Evolutionary conservation across 2,888 invertebrate species (phyloP), one percentile per base, ranked within the genome.

Genomic region (Tethea ocularis): DNA sequence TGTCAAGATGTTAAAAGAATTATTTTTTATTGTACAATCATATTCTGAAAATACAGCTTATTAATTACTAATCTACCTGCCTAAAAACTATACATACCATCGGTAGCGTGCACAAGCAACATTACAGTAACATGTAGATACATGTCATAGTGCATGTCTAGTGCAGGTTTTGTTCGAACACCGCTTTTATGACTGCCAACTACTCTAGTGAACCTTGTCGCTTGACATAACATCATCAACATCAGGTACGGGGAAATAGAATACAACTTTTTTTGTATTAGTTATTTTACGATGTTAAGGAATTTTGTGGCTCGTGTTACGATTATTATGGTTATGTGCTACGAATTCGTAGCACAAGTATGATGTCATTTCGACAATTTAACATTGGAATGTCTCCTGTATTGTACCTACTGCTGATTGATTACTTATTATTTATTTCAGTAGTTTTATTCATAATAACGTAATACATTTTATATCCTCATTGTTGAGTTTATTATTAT

Each of bases 161-260:
- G 54, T 54, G 54, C 54, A 54, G 46, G 46, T 46, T 46, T 46
- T 46, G 46, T 20, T 36, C 54, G 20, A 22, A 33, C 54, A 33
- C 17, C 33, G 24, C 33, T 54, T 54, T 20, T 54, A 33, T 46
- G 46, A 46, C 46, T 46, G 54, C 52, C 23, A 20, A 22, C 20
- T 54, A 33, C 54, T 33, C 54, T 24, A 54, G 33, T 54, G 54
- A 54, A 54, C 54, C 54, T 54, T 54, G 54, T 46, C 46, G 54
- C n/a, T 54, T 54, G 20, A 54, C 20, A 36, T 54, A 29, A 53
- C 52, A 29, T 53, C 52, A 41, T 15, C 26, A 29, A 26, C 26
- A 26, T 53, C 17, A 33, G 1, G 20, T 33, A 53, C n/a, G 7
- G 24, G 46, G 46, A 46, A 20, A 46, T 46, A 46, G 26, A 10